phyloP scores from a whole-genome alignment of 2,888 invertebrate genomes.

The Lottia scabra region DNA sequence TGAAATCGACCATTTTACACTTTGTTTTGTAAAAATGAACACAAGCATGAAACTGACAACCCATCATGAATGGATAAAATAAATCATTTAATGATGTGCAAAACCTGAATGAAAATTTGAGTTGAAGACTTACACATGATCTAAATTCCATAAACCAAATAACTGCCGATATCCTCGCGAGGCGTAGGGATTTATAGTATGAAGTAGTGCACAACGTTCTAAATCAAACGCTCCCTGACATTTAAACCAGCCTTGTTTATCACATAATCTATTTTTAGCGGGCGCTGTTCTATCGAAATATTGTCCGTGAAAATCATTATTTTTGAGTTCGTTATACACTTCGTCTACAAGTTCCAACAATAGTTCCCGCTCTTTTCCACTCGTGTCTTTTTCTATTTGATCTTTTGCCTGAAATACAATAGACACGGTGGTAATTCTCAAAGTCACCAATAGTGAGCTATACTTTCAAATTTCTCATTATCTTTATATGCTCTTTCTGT shows the following conservation, averaged over 20 bases:
- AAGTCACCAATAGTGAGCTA: no score
- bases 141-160: slow-evolving; percentile 61
- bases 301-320: slow-evolving; percentile 48
- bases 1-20: no score
- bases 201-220: slow-evolving; percentile 51
- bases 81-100: no score
- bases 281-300: slow-evolving; percentile 53
- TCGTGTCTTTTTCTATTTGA: slow-evolving; percentile 53
- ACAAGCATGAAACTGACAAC: no score
- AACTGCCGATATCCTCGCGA: slow-evolving; percentile 52
- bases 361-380: slow-evolving; percentile 34
- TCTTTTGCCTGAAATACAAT: slow-evolving; percentile 52
- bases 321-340: slow-evolving; percentile 40
- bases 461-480: no score
- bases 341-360: slow-evolving; percentile 45
- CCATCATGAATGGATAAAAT: no score
- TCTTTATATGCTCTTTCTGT: no score
- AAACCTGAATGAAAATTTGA: no score
- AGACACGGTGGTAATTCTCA: no score
- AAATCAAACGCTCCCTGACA: slow-evolving; percentile 64
- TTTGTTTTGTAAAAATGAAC: no score
- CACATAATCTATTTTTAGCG: slow-evolving; percentile 54
- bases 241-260: slow-evolving; percentile 62
- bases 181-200: slow-evolving; percentile 58
- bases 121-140: slow-evolving; percentile 53